A percentile compares a stretch with the other conserved stretches of the same genome.
These are phyloP conservation scores for Colinus virginianus DNA, from an alignment of 2,113 vertebrate genomes.

Conservation along the genomic window DNA sequence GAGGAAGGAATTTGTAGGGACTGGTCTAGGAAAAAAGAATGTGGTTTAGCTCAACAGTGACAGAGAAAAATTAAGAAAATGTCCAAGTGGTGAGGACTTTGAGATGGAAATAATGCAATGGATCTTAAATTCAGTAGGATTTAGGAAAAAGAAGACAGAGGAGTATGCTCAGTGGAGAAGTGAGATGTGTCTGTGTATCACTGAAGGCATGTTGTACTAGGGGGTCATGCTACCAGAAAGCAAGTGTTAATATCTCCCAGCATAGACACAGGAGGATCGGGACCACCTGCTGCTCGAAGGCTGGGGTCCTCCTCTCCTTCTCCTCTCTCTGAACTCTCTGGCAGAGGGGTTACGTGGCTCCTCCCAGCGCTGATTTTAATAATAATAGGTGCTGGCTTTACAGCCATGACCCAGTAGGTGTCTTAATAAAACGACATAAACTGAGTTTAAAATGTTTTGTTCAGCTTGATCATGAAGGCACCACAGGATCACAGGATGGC, in stretches of 20 bases:
- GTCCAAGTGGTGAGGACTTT: background rate
- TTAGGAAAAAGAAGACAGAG: background rate
- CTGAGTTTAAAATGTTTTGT: background rate
- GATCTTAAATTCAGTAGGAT: background rate
- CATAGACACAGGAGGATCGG: background rate
- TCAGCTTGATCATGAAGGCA: fast-evolving
- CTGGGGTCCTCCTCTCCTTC: fast-evolving
- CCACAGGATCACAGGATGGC: background rate
- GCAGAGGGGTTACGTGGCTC: background rate
- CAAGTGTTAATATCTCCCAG: background rate
- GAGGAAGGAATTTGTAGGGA: background rate
- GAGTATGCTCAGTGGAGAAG: background rate
- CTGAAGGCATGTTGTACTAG: background rate
- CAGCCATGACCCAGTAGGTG: background rate
- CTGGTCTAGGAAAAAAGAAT: background rate
- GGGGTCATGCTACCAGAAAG: background rate
- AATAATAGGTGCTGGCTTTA: background rate
- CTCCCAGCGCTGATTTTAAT: background rate
- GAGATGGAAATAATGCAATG: background rate
- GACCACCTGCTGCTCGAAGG: too few relatives aligned
- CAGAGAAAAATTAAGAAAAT: background rate
- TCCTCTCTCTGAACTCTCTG: background rate
- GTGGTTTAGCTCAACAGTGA: background rate
- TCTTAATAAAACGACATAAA: background rate
- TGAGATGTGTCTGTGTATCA: background rate